Base-by-base conservation (phyloP, 2,797 vertebrate genomes). In the Buceros bicornis region DNA sequence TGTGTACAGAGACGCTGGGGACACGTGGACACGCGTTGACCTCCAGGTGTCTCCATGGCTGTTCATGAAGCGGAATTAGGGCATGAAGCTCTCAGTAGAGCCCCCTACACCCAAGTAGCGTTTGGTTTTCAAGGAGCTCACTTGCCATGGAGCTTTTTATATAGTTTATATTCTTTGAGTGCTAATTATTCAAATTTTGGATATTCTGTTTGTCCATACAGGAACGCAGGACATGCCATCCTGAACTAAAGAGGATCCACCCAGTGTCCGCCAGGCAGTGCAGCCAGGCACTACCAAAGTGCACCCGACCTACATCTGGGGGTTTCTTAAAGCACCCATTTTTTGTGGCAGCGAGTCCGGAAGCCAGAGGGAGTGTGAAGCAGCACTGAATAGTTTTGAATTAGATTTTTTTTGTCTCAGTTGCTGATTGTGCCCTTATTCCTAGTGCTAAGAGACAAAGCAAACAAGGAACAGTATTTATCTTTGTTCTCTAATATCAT, bases 401-500 rank as follows among this genome's bases (percentile, higher is more conserved):
- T n/a, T 8, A n/a, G 26, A 24, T n/a, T 21, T 81, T 33, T 35
- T 71, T 43, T 56, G 11, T 10, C 60, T 65, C 72, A 79, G 0
- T 79, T 94, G 80, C n/a, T 72, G 62, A 91, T 90, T 72, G 73
- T 76, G 37, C 79, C 43, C 33, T 86, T 47, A 64, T 15, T 69
- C 72, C 37, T 13, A 43, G 65, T 28, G 24, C 29, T 43, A 79
- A 42, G 70, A 93, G 80, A 84, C 62, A 90, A 65, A 82, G 88
- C 73, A 96, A 93, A 93, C 61, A 90, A 92, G 84, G 95, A 90
- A 31, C 22, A 56, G 62, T 51, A 64, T 93, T 92, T 90, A 56
- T 64, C 86, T 92, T 87, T 84, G 86, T 90, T 93, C 86, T 82
- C 3, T 56, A 66, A 76, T 62, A 80, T 33, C 66, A 62, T 82